Evolutionary conservation across 2,113 vertebrate genomes (phyloP), one percentile per base, ranked within the genome.

Genomic region (Oncorhynchus gorbuscha): DNA sequence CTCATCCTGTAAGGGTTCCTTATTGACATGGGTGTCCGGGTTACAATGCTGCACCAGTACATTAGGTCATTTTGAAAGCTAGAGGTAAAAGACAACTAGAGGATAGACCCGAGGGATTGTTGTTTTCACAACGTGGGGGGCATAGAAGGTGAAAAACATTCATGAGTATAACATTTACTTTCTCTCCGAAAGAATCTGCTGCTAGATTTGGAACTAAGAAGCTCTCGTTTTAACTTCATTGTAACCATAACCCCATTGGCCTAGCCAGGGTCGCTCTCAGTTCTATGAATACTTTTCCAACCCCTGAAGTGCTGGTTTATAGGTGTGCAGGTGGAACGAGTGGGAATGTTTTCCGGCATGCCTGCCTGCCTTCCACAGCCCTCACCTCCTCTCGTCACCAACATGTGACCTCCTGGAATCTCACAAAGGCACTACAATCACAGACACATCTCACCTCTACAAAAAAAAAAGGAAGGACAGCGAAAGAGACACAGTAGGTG

Each of bases 351-450:
- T 78, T 35, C 5, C 32, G 32, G 32, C 32, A 32, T 32, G 85
- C 85, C 26, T 68, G 68, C 85, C 26, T 69, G 70, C 51, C 49
- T 75, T 78, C 74, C 67, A 65, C 78, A 81, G 55, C 70, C 64
- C 80, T 51, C 69, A 72, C 72, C 75, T 69, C 77, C 81, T 75
- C 77, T 89, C 78, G 77, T 89, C 91, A 90, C 89, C 79, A 81
- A 76, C 84, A 2, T 89, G 89, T 90, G 90, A 91, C 87, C 90
- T 88, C 82, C 85, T 86, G 89, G 91, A 91, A 92, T 92, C 87
- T 92, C 92, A 89, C 92, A 92, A 76, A 70, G 81, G 80, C 85
- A 84, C 81, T 78, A 87, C 87, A 89, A 90, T 91, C 89, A 89
- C 87, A 92, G 88, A 90, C 86, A 76, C 86, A 71, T 82, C 88